Evolutionary conservation across 2,113 vertebrate species (phyloP).

Genomic region (Tylochromis polylepis): DNA sequence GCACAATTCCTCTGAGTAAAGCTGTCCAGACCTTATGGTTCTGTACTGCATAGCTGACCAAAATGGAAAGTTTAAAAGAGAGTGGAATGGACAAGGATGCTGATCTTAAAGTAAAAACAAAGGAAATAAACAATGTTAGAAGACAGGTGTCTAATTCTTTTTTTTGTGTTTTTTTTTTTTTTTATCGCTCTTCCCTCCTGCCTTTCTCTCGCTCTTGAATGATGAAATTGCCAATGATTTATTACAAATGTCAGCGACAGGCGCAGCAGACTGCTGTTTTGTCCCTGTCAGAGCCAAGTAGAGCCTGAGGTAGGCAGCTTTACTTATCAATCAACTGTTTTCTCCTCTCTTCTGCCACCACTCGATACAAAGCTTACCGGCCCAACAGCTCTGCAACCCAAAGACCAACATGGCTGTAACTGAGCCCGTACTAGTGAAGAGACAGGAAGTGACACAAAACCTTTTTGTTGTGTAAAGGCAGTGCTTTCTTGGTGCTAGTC

Average conservation of each 20-base stretch:
- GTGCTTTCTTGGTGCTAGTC: background rate
- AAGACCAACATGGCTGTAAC: slow-evolving; percentile 67
- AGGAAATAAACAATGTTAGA: slow-evolving; percentile 34
- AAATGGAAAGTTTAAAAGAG: background rate
- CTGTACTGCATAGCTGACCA: background rate
- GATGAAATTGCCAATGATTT: slow-evolving; percentile 91
- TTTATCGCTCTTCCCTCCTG: background rate
- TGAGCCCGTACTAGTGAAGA: slow-evolving; percentile 38
- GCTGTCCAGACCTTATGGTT: background rate
- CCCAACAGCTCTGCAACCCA: slow-evolving; percentile 13
- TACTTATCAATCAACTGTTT: slow-evolving; percentile 86
- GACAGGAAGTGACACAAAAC: slow-evolving; percentile 74
- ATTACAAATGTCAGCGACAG: slow-evolving; percentile 84
- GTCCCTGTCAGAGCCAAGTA: slow-evolving; percentile 80
- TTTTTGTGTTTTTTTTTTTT: background rate
- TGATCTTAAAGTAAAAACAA: slow-evolving; percentile 35
- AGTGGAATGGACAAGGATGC: background rate
- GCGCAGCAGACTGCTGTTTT: slow-evolving; percentile 76
- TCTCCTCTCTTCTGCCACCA: slow-evolving; percentile 60
- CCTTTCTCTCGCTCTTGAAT: slow-evolving; percentile 52
- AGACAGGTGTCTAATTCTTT: slow-evolving; percentile 43
- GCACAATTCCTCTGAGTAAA: slow-evolving; percentile 15
- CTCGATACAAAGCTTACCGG: slow-evolving; percentile 27
- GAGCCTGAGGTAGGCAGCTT: slow-evolving; percentile 83
- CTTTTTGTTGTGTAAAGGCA: slow-evolving; percentile 16